Conservation (phyloP, 2,797 vertebrate genomes). For the Takifugu rubripes region DNA sequence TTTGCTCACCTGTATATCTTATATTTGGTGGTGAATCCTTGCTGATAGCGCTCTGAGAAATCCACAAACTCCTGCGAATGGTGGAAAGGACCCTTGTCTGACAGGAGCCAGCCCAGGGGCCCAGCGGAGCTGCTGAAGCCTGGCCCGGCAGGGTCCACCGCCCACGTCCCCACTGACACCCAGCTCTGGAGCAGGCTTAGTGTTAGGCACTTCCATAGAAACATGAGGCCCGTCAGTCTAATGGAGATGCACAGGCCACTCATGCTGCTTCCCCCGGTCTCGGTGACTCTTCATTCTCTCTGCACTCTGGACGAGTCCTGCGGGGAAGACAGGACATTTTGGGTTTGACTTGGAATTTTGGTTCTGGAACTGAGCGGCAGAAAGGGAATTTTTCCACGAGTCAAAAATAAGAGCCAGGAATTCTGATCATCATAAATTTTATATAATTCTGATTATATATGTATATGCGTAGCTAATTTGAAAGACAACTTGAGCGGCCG, state of each 20-base stretch:
- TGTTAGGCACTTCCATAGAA: conserved; percentile 95
- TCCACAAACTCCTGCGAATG: conserved; percentile 94
- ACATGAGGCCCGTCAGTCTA: conserved; percentile 96
- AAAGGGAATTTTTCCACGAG: too few species aligned
- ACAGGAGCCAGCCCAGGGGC: conserved; percentile 94
- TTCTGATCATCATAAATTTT: too few species aligned
- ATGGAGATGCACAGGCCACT: conserved; percentile 91
- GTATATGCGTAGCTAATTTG: too few species aligned
- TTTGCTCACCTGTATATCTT: conserved; percentile 95
- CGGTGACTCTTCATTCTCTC: conserved; percentile 93
- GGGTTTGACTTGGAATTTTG: conserved; percentile 5
- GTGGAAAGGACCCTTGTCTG: conserved; percentile 96
- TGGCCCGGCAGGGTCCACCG: conserved; percentile 70
- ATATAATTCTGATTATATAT: too few species aligned
- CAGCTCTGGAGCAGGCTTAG: conserved; percentile 89
- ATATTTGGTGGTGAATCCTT: conserved; percentile 97
- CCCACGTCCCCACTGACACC: conserved; percentile 77
- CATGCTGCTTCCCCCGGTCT: conserved; percentile 95
- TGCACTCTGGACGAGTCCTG: conserved; percentile 52
- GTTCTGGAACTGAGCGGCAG: neutral
- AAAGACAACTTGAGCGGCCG: too few species aligned
- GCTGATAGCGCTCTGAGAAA: conserved; percentile 94
- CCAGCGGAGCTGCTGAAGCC: conserved; percentile 86
- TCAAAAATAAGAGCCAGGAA: too few species aligned
- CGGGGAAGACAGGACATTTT: conserved; percentile 3